Evolutionary conservation across 2,113 vertebrate species (phyloP).

Genomic region (Sarotherodon lohbergeri): DNA sequence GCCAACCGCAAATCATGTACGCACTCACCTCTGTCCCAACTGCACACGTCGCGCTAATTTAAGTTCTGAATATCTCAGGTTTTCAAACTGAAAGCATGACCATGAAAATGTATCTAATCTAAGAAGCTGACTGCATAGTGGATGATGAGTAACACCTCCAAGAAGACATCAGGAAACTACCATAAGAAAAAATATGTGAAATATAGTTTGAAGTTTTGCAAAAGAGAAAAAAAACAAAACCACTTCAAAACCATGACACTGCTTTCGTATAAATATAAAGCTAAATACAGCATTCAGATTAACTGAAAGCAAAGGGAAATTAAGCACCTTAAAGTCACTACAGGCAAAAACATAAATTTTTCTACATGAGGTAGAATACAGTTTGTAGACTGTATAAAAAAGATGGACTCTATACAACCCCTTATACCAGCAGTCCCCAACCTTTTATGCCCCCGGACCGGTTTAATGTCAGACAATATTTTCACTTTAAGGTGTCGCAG

Average conservation of each 20-base stretch:
- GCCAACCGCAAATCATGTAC: constrained; percentile 91
- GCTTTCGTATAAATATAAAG: background rate
- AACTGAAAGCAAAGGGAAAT: background rate
- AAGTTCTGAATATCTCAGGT: background rate
- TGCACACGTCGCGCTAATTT: background rate
- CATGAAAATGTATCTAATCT: background rate
- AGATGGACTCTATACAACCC: background rate
- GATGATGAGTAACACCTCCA: background rate
- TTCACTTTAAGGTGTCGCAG: background rate
- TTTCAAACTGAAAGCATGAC: background rate
- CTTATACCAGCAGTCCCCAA: background rate
- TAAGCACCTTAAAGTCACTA: background rate
- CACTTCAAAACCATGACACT: background rate
- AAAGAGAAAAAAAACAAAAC: accelerated
- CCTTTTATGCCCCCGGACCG: background rate
- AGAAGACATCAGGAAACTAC: background rate
- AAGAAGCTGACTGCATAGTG: background rate
- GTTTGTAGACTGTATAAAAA: background rate
- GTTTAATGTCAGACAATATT: background rate
- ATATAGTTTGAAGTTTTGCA: background rate
- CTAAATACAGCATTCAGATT: background rate
- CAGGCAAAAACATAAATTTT: background rate
- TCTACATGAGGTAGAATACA: background rate
- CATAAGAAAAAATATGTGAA: background rate
- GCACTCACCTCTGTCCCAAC: constrained; percentile 13